Base-by-base conservation (phyloP, 2,113 vertebrate genomes). In the Okapia johnstoni region DNA sequence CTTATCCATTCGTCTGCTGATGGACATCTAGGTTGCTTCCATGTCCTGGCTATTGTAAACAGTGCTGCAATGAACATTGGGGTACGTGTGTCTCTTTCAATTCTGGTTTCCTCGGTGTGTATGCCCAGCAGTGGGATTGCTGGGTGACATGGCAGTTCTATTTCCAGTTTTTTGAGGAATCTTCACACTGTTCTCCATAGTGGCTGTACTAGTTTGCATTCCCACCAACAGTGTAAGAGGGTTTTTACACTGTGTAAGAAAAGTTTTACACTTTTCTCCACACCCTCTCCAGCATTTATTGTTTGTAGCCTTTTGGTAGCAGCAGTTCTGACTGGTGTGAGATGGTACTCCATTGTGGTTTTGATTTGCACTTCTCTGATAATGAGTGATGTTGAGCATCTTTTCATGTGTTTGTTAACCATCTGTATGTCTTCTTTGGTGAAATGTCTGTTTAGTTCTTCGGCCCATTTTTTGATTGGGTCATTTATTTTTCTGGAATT, bases 311-410 rank as follows among this genome's bases (percentile, higher is more conserved):
- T 70, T 66, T 36, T 9, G 63, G 36, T 11, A 21, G 17, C n/a
- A 70, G 33, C 63, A n/a, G 36, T 70, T 70, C 17, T 70, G 17
- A 36, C n/a, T 36, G 4, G 33, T 0, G 0, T 70, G 63, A 21
- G n/a, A 70, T 36, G 63, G n/a, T 21, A 70, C 17, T 9, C 2
- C 17, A 21, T 11, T 70, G n/a, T 70, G 9, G 4, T 36, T 70
- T 36, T 70, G n/a, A 5, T 70, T 70, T 66, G 33, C 33, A 66
- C 36, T 66, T 66, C 63, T 66, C 63, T 66, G n/a, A 66, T 66
- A 66, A 66, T 21, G 4, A 66, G 4, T 66, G 33, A 66, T 11
- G 33, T 17, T 66, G 61, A 63, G 7, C 33, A 66, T 66, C 33
- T 66, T 66, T 66, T 66, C 63, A 66, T 66, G 63, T 66, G 63